These are phyloP conservation scores for Tyrannus savana DNA, from an alignment of 2,113 vertebrate genomes.

Conservation along the genomic window DNA sequence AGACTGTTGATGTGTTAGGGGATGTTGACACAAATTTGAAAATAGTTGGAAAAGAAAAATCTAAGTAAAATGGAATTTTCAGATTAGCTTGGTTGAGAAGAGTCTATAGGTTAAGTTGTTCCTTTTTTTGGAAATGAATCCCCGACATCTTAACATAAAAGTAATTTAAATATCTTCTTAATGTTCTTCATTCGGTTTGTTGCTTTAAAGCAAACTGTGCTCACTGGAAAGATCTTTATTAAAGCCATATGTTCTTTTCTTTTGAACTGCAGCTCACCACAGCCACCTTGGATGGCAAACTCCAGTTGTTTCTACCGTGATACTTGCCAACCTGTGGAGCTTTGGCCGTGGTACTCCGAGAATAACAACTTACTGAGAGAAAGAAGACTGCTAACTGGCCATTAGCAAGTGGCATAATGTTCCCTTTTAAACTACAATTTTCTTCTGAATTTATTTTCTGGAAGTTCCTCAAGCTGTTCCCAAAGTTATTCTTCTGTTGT, in stretches of 20 bases:
- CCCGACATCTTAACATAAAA: not conserved
- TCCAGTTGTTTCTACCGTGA: constrained; percentile 80
- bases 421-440: not conserved
- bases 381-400: not conserved
- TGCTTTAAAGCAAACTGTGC: not conserved
- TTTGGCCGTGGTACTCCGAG: not conserved
- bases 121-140: not conserved
- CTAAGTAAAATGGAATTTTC: constrained; percentile 40
- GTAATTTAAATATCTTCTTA: constrained; percentile 8
- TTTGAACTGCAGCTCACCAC: constrained; percentile 81
- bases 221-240: constrained; percentile 12
- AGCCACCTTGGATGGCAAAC: constrained; percentile 86
- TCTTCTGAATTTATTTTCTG: not conserved
- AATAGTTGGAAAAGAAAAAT: constrained; percentile 38
- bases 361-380: not conserved
- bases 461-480: not conserved
- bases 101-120: not conserved
- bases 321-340: not conserved
- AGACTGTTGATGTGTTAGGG: constrained; percentile 2
- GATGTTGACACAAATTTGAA: constrained; percentile 53
- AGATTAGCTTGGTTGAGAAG: not conserved
- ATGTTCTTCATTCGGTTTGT: not conserved
- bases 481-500: not conserved
- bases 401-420: not conserved
- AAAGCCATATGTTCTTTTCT: not conserved